Evolutionary conservation across 2,797 vertebrate species (phyloP), one percentile per base, ranked within the genome.

Genomic region (Taenioides sp.): DNA sequence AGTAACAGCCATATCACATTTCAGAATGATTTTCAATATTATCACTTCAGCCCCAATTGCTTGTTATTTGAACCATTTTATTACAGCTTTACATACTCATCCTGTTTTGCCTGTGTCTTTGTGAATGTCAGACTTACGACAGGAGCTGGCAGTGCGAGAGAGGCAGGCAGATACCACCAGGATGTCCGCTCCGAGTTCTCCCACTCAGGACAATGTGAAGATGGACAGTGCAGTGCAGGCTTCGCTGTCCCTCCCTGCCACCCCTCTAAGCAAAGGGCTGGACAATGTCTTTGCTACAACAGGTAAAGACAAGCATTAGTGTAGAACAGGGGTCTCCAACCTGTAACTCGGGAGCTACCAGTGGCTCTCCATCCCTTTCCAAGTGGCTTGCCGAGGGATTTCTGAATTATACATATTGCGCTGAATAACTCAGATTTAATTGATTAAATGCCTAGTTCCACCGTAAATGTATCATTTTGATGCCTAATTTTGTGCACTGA

Each of bases 61-160:
- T 17, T 47, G 14, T 16, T 57, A 20, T 3, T n/a, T 62, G 18
- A 31, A 28, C 16, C 9, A 20, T 62, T 37, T n/a, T 2, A 12
- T 37, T 62, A 47, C 37, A n/a, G 0, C 23, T 23, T 34, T 27
- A 16, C 11, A 23, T 7, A 9, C 1, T 54, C 16, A 37, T 5
- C 65, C 34, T 25, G 6, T 3, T 57, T 47, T 73, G n/a, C 57
- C 20, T 75, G 54, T 27, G 1, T 0, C 4, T 7, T 34, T 17
- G n/a, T 55, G 3, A 79, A 22, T 65, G 28, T 18, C 77, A 98
- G 97, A 99, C 88, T 80, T 99, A 76, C 90, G 97, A 20, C 97
- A 99, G 90, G 97, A 98, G 90, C 90, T 98, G 28, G 96, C 96
- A 0, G 97, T 99, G 59, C 92, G 96, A 34, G 97, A 99, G 84